These are phyloP conservation scores for Corythornis madagascariensis DNA, from an alignment of 2,113 vertebrate species.

Conservation along the genomic window DNA sequence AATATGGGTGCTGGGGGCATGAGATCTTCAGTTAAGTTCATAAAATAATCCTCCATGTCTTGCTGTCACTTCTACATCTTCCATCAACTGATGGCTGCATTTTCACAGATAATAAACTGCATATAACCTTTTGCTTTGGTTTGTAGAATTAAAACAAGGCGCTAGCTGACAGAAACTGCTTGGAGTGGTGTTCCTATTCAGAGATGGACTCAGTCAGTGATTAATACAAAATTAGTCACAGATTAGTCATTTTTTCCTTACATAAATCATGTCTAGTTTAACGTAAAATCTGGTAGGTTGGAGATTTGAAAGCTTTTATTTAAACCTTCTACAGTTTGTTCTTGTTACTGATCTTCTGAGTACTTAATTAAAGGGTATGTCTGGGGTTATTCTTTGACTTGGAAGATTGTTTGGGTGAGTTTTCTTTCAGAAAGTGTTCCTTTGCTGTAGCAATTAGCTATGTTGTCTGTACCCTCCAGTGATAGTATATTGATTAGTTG, in stretches of 20 bases:
- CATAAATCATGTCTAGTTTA: conserved; percentile 6
- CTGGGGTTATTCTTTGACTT: not conserved
- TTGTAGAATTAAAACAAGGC: not conserved
- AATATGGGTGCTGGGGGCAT: not conserved
- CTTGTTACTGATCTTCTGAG: not conserved
- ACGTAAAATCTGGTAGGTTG: not conserved
- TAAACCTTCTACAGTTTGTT: not conserved
- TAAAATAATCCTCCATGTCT: not conserved
- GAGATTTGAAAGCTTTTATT: not conserved
- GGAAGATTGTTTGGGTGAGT: not conserved
- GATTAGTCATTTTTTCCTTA: conserved; percentile 9
- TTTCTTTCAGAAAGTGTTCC: not conserved
- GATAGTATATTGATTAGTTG: not conserved
- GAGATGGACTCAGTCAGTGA: not conserved
- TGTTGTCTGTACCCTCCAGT: not conserved
- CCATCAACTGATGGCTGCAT: not conserved
- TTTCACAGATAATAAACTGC: not conserved
- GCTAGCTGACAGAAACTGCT: not conserved
- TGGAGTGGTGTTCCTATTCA: not conserved
- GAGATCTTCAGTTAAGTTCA: not conserved
- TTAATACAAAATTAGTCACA: conserved; percentile 15
- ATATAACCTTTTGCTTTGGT: not conserved
- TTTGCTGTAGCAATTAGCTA: not conserved
- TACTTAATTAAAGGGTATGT: not conserved
- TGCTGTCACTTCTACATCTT: not conserved